Evolutionary conservation across 1,140 invertebrate species (phyloP), one percentile per base, ranked within the genome.

Genomic region (Mycetomoellerius zeteki): DNA sequence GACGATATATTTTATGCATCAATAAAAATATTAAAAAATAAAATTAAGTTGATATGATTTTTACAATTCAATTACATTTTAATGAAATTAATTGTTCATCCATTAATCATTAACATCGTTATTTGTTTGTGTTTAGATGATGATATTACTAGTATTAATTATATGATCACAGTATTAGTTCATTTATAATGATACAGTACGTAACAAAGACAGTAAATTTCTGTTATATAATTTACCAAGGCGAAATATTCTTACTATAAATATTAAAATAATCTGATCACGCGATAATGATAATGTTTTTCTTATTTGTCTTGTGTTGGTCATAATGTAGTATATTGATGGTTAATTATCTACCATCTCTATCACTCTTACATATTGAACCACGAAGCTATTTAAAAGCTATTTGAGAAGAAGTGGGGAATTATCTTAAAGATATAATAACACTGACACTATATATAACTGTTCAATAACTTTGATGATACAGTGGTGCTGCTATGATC

Each of bases 351-450:
- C 47, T 47, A 47, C 3, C 12, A 62, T 30, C 65, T 47, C 12
- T 69, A n/a, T 24, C 64, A 65, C 10, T 47, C 3, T 47, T 50
- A 60, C 2, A 27, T 27, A 3, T 4, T 43, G 14, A 81, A 37
- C 2, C 33, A 37, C 37, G 10, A 12, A 43, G 37, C 37, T 37
- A 37, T 71, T 37, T 69, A 8, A 43, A 12, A 27, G 27, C 8
- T 30, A 7, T 43, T 69, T 14, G 33, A 24, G 50, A 71, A 37
- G 33, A 81, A 56, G 78, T 81, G 78, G 78, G 64, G 64, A 50
- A 81, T 81, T 56, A 81, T 81, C 65, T 54, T 58, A 27, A 27
- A 71, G 64, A 71, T 69, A 81, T 43, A 81, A 69, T 69, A 43
- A 27, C 2, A 33, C 19, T n/a, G 37, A 30, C 8, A 50, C 2